phyloP scores from a whole-genome alignment of 2,797 vertebrate genomes.

The Sebastes iracundus region DNA sequence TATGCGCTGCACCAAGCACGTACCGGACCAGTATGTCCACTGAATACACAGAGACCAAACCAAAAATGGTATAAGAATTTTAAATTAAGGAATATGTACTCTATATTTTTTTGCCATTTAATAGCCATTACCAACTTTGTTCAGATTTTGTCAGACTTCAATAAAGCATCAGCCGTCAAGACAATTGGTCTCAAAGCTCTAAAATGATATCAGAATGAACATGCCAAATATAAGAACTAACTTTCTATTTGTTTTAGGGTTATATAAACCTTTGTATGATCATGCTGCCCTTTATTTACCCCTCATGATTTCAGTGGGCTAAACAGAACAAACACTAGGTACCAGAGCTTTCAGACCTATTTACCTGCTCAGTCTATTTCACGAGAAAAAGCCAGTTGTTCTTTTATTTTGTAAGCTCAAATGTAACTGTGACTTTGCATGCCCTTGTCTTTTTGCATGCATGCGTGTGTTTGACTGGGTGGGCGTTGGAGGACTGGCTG shows the following conservation, averaged over 20 bases:
- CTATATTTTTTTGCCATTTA: not conserved
- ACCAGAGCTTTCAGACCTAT: not conserved
- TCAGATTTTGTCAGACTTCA: not conserved
- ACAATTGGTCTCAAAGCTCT: not conserved
- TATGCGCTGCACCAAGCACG: no score
- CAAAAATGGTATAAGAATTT: not conserved
- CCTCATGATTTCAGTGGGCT: not conserved
- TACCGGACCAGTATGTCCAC: not conserved
- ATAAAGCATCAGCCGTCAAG: not conserved
- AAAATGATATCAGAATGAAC: not conserved
- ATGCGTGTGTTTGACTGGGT: conserved; percentile 13
- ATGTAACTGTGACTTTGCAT: conserved; percentile 25
- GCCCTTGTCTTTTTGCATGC: conserved; percentile 23
- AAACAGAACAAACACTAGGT: not conserved
- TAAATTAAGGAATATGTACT: not conserved
- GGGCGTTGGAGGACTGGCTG: conserved; percentile 41
- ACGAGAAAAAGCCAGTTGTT: not conserved
- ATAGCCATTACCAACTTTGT: not conserved
- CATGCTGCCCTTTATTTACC: conserved; percentile 5
- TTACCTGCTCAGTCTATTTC: conserved; percentile 6
- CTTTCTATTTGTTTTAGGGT: not conserved
- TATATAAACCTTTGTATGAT: not conserved
- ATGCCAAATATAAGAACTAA: not conserved
- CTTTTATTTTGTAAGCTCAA: not conserved
- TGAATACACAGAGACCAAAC: not conserved